Percentiles rank a stretch among this genome's conserved stretches.
Conservation (phyloP, 2,888 invertebrate genomes). For the Meiosimyza decipiens region DNA sequence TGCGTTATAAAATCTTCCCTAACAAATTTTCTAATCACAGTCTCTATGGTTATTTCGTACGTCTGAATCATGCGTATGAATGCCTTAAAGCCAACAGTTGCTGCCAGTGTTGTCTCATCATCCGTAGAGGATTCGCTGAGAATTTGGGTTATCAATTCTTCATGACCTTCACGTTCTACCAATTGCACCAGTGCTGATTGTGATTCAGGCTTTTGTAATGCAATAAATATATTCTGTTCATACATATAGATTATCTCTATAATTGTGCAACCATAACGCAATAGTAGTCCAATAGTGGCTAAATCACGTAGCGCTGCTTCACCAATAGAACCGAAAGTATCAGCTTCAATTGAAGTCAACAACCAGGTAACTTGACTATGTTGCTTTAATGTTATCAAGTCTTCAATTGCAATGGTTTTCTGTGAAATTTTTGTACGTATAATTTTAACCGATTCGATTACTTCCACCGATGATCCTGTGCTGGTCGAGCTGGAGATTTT, state of each 20-base stretch:
- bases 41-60: slow-evolving; percentile 83
- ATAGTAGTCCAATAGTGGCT: slow-evolving; percentile 83
- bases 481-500: slow-evolving; percentile 38
- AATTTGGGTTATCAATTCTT: slow-evolving; percentile 83
- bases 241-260: slow-evolving; percentile 83
- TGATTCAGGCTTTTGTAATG: slow-evolving; percentile 81
- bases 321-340: slow-evolving; percentile 81
- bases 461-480: slow-evolving; percentile 61
- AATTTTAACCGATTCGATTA: slow-evolving; percentile 69
- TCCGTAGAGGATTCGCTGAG: slow-evolving; percentile 83
- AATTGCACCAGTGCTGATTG: slow-evolving; percentile 87
- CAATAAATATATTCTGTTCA: slow-evolving; percentile 82
- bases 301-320: slow-evolving; percentile 82
- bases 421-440: slow-evolving; percentile 62
- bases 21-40: slow-evolving; percentile 83
- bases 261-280: slow-evolving; percentile 80
- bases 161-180: slow-evolving; percentile 85
- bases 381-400: slow-evolving; percentile 71
- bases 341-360: slow-evolving; percentile 78
- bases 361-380: slow-evolving; percentile 82
- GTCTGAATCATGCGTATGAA: slow-evolving; percentile 87
- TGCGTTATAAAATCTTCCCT: slow-evolving; percentile 86
- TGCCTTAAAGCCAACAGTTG: slow-evolving; percentile 85
- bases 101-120: slow-evolving; percentile 80
- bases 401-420: slow-evolving; percentile 67